Percentiles rank a stretch among this genome's conserved stretches.
Conservation (phyloP, 2,797 vertebrate species). For the Anomalospiza imberbis region DNA sequence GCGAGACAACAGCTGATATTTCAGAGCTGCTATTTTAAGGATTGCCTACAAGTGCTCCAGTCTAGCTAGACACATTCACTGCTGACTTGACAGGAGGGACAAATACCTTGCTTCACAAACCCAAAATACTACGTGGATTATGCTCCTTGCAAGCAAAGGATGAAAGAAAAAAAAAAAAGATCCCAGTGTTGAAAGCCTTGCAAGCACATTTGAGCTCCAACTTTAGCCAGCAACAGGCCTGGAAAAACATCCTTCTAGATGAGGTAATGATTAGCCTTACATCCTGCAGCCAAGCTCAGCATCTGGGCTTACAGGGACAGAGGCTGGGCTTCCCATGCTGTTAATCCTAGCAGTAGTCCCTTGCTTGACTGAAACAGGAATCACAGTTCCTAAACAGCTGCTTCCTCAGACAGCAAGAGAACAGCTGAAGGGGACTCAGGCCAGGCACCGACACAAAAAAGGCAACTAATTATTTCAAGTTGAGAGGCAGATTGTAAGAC, state of each 20-base stretch:
- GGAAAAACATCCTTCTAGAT: slow-evolving; percentile 27
- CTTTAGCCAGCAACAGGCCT: background rate
- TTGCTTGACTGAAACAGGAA: slow-evolving; percentile 20
- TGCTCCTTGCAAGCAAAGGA: background rate
- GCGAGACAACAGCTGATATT: background rate
- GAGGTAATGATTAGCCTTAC: slow-evolving; percentile 26
- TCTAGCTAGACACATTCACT: background rate
- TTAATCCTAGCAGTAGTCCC: slow-evolving; percentile 36
- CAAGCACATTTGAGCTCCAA: background rate
- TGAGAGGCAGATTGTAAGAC: background rate
- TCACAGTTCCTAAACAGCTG: slow-evolving; percentile 43
- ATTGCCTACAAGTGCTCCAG: background rate
- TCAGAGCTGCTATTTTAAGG: slow-evolving; percentile 31
- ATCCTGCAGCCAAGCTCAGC: slow-evolving; percentile 32
- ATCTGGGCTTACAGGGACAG: slow-evolving; percentile 28
- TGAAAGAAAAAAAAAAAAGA: background rate
- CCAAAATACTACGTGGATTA: background rate
- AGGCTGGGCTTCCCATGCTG: background rate
- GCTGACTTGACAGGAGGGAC: slow-evolving; percentile 6
- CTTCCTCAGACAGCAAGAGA: background rate
- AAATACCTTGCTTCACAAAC: background rate
- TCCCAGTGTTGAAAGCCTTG: background rate
- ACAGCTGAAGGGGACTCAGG: slow-evolving; percentile 36
- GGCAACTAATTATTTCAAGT: background rate
- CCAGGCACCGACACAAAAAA: background rate